Evolutionary conservation across 2,797 vertebrate species (phyloP).

Genomic region (Myotis daubentonii): DNA sequence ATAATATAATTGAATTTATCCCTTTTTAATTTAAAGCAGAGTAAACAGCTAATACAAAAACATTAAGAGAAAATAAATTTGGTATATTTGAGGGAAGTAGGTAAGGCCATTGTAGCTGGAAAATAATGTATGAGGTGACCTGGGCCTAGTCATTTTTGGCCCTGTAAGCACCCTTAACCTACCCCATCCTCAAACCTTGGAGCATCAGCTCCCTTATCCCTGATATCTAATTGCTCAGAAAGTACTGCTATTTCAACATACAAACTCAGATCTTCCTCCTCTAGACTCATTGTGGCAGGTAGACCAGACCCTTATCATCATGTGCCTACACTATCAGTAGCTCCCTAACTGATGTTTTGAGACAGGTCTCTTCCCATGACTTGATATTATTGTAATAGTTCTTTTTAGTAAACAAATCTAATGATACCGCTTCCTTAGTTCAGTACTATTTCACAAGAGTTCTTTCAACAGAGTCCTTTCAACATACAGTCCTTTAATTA

Average conservation of each 20-base stretch:
- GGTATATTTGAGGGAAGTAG: conserved; percentile 5
- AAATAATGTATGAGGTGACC: not conserved
- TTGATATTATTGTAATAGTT: not conserved
- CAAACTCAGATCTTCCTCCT: not conserved
- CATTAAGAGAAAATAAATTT: conserved; percentile 9
- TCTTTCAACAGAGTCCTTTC: not conserved
- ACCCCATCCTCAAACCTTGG: not conserved
- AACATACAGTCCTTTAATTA: not conserved
- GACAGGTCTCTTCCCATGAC: not conserved
- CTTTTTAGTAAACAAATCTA: not conserved
- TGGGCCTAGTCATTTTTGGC: not conserved
- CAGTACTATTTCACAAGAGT: not conserved
- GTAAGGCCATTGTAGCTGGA: not conserved
- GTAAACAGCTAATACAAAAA: conserved; percentile 5
- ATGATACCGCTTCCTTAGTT: not conserved
- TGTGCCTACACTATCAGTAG: not conserved
- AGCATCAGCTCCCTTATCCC: not conserved
- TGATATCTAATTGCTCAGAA: not conserved
- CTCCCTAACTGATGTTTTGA: not conserved
- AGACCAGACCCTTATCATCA: not conserved
- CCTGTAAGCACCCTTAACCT: not conserved
- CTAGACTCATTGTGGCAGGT: not conserved
- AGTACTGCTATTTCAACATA: not conserved
- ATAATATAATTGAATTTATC: not conserved
- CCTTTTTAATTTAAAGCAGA: not conserved